Evolutionary conservation across 2,888 invertebrate genomes (phyloP).

Genomic region (Rhaphigaster nebulosa): DNA sequence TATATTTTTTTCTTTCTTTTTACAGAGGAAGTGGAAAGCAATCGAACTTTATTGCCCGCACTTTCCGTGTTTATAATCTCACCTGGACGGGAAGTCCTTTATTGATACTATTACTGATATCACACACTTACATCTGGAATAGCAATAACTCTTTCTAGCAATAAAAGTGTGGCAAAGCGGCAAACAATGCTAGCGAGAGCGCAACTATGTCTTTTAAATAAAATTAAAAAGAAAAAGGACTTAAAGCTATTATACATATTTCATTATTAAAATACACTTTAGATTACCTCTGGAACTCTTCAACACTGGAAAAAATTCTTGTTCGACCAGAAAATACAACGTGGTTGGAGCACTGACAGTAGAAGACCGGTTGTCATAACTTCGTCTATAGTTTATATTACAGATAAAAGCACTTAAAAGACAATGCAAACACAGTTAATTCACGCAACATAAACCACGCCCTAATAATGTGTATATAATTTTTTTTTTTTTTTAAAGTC

Average conservation of each 20-base stretch:
- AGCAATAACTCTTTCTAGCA: neutral
- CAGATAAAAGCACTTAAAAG: neutral
- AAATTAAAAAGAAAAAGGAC: too few relatives aligned
- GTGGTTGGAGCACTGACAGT: neutral
- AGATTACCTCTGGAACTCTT: slow-evolving; percentile 32
- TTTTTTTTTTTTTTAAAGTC: neutral
- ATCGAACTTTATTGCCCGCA: neutral
- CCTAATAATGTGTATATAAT: neutral
- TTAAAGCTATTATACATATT: neutral
- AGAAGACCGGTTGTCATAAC: slow-evolving; percentile 15
- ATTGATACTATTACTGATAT: slow-evolving; percentile 31
- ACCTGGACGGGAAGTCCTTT: slow-evolving; percentile 32
- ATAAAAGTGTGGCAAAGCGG: neutral
- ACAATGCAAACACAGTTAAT: neutral
- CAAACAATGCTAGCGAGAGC: neutral
- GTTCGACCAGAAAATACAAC: slow-evolving; percentile 19
- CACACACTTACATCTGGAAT: slow-evolving; percentile 13
- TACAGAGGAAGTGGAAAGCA: neutral
- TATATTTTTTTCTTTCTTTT: neutral
- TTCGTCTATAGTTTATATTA: neutral
- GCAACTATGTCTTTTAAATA: neutral
- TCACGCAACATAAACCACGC: slow-evolving; percentile 14
- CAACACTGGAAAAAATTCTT: slow-evolving; percentile 29
- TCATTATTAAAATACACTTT: neutral
- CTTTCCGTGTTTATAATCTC: slow-evolving; percentile 21